A percentile compares a stretch with the other conserved stretches of the same genome.
Conservation (phyloP, 1,140 invertebrate species). For the Lordiphosa collinella region DNA sequence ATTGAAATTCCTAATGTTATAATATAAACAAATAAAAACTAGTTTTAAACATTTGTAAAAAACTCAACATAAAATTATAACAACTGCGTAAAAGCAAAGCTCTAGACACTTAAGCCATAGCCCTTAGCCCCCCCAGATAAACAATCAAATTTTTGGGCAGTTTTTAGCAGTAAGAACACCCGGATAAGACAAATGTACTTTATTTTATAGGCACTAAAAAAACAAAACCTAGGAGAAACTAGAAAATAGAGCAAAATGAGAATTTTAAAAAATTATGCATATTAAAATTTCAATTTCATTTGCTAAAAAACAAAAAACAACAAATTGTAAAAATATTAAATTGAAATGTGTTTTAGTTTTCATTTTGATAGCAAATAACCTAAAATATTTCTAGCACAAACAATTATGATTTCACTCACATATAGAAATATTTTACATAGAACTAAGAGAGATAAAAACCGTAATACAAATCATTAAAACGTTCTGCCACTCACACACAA, state of each 20-base stretch:
- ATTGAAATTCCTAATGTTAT: slow-evolving; percentile 52
- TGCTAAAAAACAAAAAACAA: slow-evolving; percentile 10
- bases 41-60: slow-evolving; percentile 47
- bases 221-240: slow-evolving; percentile 12
- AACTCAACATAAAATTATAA: slow-evolving; percentile 6
- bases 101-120: slow-evolving; percentile 37
- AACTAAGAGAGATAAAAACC: slow-evolving; percentile 8
- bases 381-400: slow-evolving; percentile 44
- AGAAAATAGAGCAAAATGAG: slow-evolving; percentile 17
- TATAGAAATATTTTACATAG: slow-evolving; percentile 42
- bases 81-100: slow-evolving; percentile 35
- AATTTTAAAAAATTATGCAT: slow-evolving; percentile 36
- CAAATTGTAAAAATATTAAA: slow-evolving; percentile 30
- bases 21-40: slow-evolving; percentile 8
- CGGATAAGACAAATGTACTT: slow-evolving; percentile 53
- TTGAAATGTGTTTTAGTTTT: slow-evolving; percentile 37
- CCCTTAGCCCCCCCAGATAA: slow-evolving; percentile 36
- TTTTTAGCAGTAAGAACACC: slow-evolving; percentile 38
- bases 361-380: slow-evolving; percentile 51
- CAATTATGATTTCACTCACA: slow-evolving; percentile 37
- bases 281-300: slow-evolving; percentile 37
- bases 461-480: slow-evolving; percentile 12
- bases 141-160: slow-evolving; percentile 65
- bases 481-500: not conserved
- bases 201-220: slow-evolving; percentile 55